Evolutionary conservation across 2,113 vertebrate species (phyloP), one percentile per base, ranked within the genome.

Genomic region (Hemibagrus wyckioides): DNA sequence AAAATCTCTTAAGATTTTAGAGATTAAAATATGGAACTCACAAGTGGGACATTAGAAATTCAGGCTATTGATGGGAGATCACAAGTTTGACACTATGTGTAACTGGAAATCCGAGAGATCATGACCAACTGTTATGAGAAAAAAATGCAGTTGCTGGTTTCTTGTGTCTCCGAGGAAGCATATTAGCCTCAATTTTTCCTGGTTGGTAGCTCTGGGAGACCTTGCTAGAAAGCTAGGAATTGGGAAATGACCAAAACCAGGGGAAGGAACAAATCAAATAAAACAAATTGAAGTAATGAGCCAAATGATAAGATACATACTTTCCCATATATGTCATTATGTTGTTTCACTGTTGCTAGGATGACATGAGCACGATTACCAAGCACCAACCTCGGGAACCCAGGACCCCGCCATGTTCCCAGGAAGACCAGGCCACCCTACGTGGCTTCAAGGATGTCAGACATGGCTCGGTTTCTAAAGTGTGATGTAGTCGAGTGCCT

Each of bases 271-370:
- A 48, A 54, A 56, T 21, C 23, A 36, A 56, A 80, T 39, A 80
- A 57, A 56, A 80, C 30, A 67, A 50, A 48, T 61, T 17, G 19
- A 23, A 61, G 6, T 15, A 76, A 30, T 19, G 17, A 11, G 21
- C 52, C 30, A 36, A 39, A 80, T 80, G 33, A 57, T 80, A 80
- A 57, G 30, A 84, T 39, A n/a, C 21, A 25, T 56, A 84, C 4
- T 56, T 84, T 85, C 56, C 59, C 57, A 54, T 44, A n/a, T 56
- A 54, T 85, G 86, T 85, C 69, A 77, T 85, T 85, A 76, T 81
- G n/a, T 83, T 85, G 19, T 59, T 65, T 36, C 33, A 65, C 50
- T 23, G 28, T 84, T 50, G 52, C 83, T 75, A 76, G 33, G 75
- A 71, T 84, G 56, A 65, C 75, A 39, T 67, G 59, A 54, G 50